Evolutionary conservation across 2,113 vertebrate species (phyloP).

Genomic region (Lucifuga dentata): DNA sequence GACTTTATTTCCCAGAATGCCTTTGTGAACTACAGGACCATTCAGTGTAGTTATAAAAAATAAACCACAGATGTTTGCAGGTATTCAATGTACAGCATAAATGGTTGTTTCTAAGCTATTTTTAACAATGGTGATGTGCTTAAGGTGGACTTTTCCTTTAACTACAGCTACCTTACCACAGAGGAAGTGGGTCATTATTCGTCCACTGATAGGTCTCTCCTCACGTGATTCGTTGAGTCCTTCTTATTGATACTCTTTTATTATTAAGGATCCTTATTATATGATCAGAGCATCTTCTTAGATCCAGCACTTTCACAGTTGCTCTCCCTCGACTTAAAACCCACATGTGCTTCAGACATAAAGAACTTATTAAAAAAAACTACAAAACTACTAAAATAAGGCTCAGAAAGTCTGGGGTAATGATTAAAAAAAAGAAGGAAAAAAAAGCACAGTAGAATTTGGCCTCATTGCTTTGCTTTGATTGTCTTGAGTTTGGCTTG

Average conservation of each 20-base stretch:
- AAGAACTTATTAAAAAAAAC: constrained; percentile 38
- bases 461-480: constrained; percentile 65
- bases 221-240: background rate
- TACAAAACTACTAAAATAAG: constrained; percentile 62
- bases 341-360: constrained; percentile 22
- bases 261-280: background rate
- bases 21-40: background rate
- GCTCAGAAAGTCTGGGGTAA: constrained; percentile 62
- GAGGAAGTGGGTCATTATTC: constrained; percentile 32
- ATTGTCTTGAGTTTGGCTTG: constrained; percentile 71
- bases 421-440: constrained; percentile 31
- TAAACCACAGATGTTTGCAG: too few species aligned
- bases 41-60: too few species aligned
- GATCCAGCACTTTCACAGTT: constrained; percentile 61
- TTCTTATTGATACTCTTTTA: background rate
- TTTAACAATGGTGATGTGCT: too few species aligned
- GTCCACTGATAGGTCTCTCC: background rate
- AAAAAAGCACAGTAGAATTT: constrained; percentile 74
- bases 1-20: background rate
- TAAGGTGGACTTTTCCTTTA: constrained; percentile 32
- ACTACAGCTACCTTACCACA: constrained; percentile 15
- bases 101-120: too few species aligned
- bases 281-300: constrained; percentile 55
- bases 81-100: too few species aligned
- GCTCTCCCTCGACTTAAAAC: constrained; percentile 2